A percentile compares a stretch with the other conserved stretches of the same genome.
Evolutionary conservation across 2,888 invertebrate species (phyloP).

Genomic region (Caradrina clavipalpis): DNA sequence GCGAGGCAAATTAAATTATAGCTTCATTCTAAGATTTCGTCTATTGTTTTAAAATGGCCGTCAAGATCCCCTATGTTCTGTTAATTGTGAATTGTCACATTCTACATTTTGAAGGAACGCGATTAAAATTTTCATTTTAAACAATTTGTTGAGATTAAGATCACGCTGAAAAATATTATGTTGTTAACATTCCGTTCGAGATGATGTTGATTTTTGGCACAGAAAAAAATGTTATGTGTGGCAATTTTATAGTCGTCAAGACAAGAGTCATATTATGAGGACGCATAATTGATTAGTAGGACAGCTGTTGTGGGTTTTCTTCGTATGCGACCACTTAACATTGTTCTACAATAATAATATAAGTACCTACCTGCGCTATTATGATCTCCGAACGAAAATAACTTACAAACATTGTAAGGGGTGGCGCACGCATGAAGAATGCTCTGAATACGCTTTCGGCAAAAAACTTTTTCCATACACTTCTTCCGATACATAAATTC

Average conservation of each 20-base stretch:
- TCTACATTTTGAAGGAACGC: constrained; percentile 76
- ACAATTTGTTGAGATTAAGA: constrained; percentile 88
- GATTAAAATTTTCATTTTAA: constrained; percentile 84
- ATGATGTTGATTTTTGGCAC: constrained; percentile 89
- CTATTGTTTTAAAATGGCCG: constrained; percentile 83
- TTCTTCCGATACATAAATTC: constrained; percentile 82
- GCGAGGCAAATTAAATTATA: constrained; percentile 84
- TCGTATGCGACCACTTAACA: constrained; percentile 73
- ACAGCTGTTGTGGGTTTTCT: constrained; percentile 84
- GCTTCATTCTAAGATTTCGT: constrained; percentile 76
- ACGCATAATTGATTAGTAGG: constrained; percentile 85
- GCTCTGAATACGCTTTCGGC: constrained; percentile 64
- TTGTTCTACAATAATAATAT: constrained; percentile 74
- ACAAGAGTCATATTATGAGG: constrained; percentile 85
- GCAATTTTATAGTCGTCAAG: constrained; percentile 86
- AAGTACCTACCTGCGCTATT: constrained; percentile 50
- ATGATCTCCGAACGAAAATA: constrained; percentile 50
- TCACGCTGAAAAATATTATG: constrained; percentile 86
- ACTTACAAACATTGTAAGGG: constrained; percentile 44
- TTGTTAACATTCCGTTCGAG: constrained; percentile 86
- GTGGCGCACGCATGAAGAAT: constrained; percentile 58
- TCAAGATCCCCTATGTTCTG: constrained; percentile 77
- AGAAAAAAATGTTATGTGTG: constrained; percentile 82
- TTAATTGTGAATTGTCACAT: constrained; percentile 70
- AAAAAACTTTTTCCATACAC: constrained; percentile 79